Percentiles rank a stretch among this genome's conserved stretches.
Evolutionary conservation across 2,888 invertebrate species (phyloP).

Genomic region (Liodrosophila aerea): DNA sequence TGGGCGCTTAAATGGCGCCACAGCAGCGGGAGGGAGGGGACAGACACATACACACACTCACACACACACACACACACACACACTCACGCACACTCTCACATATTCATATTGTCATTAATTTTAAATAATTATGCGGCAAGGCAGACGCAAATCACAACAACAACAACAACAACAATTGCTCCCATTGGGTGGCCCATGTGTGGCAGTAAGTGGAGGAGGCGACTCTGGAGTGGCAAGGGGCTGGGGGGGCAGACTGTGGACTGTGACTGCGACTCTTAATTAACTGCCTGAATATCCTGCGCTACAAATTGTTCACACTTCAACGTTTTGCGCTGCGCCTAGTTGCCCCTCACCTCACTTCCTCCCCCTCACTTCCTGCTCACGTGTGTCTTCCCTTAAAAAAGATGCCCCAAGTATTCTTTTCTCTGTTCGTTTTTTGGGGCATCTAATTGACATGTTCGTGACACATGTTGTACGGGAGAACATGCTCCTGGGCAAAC

Average conservation of each 20-base stretch:
- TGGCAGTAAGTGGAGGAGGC: constrained; percentile 6
- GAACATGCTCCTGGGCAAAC: constrained; percentile 38
- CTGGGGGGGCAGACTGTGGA: background rate
- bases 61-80: constrained; percentile 19
- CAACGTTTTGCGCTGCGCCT: constrained; percentile 62
- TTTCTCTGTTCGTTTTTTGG: constrained; percentile 12
- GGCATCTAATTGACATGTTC: constrained; percentile 77
- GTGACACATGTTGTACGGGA: constrained; percentile 70
- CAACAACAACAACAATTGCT: constrained; percentile 12
- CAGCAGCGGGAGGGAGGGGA: constrained; percentile 13
- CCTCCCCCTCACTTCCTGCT: constrained; percentile 25
- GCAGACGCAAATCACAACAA: constrained; percentile 67
- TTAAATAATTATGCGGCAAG: constrained; percentile 71
- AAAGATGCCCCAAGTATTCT: background rate
- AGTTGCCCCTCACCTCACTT: constrained; percentile 3
- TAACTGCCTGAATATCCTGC: constrained; percentile 66
- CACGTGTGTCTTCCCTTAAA: constrained; percentile 49
- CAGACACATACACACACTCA: constrained; percentile 19
- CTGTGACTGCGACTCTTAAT: constrained; percentile 56
- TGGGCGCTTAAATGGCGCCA: constrained; percentile 80
- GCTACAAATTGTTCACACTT: constrained; percentile 78
- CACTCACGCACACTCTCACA: constrained; percentile 44
- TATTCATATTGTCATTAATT: constrained; percentile 75
- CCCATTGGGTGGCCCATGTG: constrained; percentile 68
- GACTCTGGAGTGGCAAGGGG: background rate